These are phyloP conservation scores for Shinisaurus crocodilurus DNA, from an alignment of 2,113 vertebrate genomes.

Conservation along the genomic window DNA sequence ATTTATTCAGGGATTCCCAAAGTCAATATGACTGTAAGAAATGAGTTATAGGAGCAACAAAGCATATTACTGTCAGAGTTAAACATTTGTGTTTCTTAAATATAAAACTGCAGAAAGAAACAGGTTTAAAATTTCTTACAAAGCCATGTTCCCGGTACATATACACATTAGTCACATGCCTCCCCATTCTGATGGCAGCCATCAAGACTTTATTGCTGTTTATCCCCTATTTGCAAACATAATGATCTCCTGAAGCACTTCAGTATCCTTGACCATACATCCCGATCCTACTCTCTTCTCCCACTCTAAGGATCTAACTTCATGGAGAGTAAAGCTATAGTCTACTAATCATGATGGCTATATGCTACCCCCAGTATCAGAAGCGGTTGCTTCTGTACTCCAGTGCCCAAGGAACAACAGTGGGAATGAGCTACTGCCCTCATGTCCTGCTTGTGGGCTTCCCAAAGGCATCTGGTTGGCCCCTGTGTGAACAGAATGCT, in stretches of 20 bases:
- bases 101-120: background rate
- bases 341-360: too few species aligned
- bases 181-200: background rate
- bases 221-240: background rate
- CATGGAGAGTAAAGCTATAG: too few species aligned
- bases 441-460: too few species aligned
- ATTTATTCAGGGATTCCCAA: background rate
- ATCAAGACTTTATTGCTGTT: background rate
- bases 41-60: background rate
- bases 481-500: too few species aligned
- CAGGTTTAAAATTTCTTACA: background rate
- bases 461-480: too few species aligned
- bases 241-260: background rate
- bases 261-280: background rate
- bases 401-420: too few species aligned
- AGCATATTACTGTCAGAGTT: background rate
- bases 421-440: too few species aligned
- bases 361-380: too few species aligned
- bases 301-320: background rate
- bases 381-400: too few species aligned
- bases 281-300: background rate
- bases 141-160: background rate
- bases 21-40: background rate
- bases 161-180: background rate
- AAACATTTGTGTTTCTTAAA: background rate